Evolutionary conservation across 2,113 vertebrate genomes (phyloP).

Genomic region (Crotalus tigris): DNA sequence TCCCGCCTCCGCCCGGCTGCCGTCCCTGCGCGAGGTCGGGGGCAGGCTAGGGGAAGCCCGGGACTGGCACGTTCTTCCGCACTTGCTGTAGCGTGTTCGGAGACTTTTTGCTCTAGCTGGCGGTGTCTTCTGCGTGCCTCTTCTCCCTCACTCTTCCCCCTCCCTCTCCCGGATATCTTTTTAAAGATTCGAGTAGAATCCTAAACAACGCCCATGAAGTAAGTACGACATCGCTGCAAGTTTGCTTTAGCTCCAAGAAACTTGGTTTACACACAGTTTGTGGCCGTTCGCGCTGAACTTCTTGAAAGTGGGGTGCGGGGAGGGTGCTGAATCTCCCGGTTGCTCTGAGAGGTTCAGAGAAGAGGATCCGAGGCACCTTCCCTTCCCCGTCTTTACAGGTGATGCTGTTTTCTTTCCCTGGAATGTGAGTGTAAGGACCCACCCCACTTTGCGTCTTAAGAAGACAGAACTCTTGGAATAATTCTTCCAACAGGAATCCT

Average conservation of each 20-base stretch:
- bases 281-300: background rate
- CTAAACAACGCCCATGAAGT: background rate
- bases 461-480: too few species aligned
- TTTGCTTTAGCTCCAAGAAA: background rate
- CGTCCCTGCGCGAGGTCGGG: background rate
- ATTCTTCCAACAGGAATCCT: too few species aligned
- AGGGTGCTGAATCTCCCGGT: background rate
- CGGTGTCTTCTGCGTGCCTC: background rate
- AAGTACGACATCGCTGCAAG: background rate
- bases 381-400: background rate
- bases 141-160: background rate
- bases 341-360: background rate
- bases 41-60: background rate
- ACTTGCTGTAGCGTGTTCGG: background rate
- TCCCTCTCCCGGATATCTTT: background rate
- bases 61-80: background rate
- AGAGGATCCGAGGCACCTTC: background rate
- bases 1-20: background rate
- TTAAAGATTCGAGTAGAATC: background rate
- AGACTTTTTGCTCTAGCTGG: background rate
- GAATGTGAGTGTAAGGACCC: background rate
- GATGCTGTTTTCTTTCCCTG: background rate
- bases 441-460: too few species aligned
- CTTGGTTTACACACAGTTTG: background rate
- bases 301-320: background rate